Percentiles rank a stretch among this genome's conserved stretches.
phyloP scores from a whole-genome alignment of 2,797 vertebrate genomes.

The Limnodromus scolopaceus region DNA sequence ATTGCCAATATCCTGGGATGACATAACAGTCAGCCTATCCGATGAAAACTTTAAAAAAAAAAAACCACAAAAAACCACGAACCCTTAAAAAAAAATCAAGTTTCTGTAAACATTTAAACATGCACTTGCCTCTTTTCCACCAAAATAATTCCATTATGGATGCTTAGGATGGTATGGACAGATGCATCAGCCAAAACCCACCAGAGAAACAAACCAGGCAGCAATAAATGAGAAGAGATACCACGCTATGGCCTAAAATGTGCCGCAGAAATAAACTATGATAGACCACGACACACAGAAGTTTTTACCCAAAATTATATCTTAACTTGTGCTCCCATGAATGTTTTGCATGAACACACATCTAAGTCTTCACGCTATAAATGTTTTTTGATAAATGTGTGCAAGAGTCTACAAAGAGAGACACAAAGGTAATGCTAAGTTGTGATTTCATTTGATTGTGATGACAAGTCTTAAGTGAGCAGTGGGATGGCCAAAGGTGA shows the following conservation, averaged over 20 bases:
- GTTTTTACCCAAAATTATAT: neutral
- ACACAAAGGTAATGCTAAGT: fast-evolving
- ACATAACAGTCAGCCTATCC: neutral
- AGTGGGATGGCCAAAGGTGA: neutral
- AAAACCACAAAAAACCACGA: neutral
- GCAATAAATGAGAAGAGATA: neutral
- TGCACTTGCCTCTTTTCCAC: neutral
- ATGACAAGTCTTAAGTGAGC: neutral
- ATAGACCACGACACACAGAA: neutral
- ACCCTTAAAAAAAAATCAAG: too few relatives aligned
- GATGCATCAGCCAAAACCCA: neutral
- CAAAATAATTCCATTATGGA: neutral
- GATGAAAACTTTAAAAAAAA: neutral
- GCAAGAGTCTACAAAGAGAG: neutral
- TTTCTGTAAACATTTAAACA: neutral
- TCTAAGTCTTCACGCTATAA: neutral
- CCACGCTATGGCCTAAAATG: fast-evolving
- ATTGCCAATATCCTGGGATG: neutral
- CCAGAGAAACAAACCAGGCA: neutral
- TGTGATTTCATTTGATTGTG: neutral
- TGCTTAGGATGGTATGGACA: neutral
- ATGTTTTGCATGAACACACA: neutral
- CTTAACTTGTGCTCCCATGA: neutral
- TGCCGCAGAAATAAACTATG: neutral
- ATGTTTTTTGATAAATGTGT: neutral